Evolutionary conservation across 2,113 vertebrate genomes (phyloP).

Genomic region (Lycaon pictus): DNA sequence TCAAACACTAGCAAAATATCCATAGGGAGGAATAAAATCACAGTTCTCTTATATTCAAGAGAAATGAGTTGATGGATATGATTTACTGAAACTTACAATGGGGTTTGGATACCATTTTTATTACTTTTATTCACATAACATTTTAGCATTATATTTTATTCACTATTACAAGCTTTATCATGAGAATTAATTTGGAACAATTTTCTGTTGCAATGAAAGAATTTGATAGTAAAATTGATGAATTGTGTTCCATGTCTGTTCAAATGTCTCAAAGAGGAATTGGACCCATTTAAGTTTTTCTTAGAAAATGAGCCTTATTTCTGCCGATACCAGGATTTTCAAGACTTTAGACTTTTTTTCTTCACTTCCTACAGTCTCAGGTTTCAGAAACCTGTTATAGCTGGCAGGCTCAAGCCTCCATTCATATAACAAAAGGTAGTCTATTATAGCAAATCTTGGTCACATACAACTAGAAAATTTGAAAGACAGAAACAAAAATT

Average conservation of each 20-base stretch:
- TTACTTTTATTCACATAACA: slow-evolving; percentile 61
- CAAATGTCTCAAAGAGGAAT: slow-evolving; percentile 43
- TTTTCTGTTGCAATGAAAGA: slow-evolving; percentile 71
- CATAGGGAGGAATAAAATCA: slow-evolving; percentile 42
- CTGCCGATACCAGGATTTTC: background rate
- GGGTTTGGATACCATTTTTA: slow-evolving; percentile 55
- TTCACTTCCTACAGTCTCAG: background rate
- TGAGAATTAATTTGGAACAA: slow-evolving; percentile 64
- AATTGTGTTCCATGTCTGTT: slow-evolving; percentile 34
- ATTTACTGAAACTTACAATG: slow-evolving; percentile 60
- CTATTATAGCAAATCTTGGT: background rate
- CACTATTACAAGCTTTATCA: slow-evolving; percentile 53
- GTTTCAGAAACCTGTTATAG: background rate
- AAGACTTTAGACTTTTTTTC: background rate
- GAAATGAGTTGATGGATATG: slow-evolving; percentile 51
- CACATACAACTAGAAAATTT: background rate
- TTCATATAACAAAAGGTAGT: slow-evolving; percentile 56
- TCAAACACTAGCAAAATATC: slow-evolving; percentile 26
- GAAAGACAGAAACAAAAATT: background rate
- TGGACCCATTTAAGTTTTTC: background rate
- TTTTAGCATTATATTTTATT: slow-evolving; percentile 37
- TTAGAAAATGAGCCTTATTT: slow-evolving; percentile 31
- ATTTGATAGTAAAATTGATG: slow-evolving; percentile 70
- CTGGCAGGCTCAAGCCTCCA: background rate
- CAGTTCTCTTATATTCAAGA: background rate